A percentile compares a stretch with the other conserved stretches of the same genome.
These are phyloP conservation scores for Gymnothorax javanicus DNA, from an alignment of 2,797 vertebrate species.

Conservation along the genomic window DNA sequence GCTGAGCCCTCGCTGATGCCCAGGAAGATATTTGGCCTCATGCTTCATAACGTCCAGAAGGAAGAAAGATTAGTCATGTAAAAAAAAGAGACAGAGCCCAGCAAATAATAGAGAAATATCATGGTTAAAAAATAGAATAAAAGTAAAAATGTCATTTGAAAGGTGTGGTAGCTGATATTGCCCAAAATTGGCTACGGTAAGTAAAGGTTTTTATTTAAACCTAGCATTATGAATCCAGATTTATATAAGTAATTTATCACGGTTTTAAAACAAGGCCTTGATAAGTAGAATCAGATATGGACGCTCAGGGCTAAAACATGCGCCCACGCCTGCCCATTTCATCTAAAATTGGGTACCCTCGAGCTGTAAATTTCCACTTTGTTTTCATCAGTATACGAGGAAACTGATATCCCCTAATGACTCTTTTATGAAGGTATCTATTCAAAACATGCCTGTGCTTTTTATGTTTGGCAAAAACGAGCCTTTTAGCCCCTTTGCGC, in stretches of 20 bases:
- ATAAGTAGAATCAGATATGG: background rate
- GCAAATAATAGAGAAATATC: background rate
- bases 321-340: background rate
- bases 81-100: background rate
- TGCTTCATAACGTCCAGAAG: conserved; percentile 66
- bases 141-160: background rate
- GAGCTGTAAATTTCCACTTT: no score
- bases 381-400: no score
- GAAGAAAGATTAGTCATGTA: background rate
- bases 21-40: conserved; percentile 93
- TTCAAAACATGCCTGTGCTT: no score
- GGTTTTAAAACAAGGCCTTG: background rate
- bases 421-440: no score
- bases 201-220: background rate
- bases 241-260: background rate
- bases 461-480: no score
- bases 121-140: background rate
- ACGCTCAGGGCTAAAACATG: background rate
- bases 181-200: background rate
- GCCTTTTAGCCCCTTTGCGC: no score
- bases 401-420: no score
- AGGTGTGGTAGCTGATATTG: no score
- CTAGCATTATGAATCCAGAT: background rate
- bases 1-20: conserved; percentile 93
- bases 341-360: background rate